Conservation (phyloP, 2,797 vertebrate species). For the Xenentodon cancila region DNA sequence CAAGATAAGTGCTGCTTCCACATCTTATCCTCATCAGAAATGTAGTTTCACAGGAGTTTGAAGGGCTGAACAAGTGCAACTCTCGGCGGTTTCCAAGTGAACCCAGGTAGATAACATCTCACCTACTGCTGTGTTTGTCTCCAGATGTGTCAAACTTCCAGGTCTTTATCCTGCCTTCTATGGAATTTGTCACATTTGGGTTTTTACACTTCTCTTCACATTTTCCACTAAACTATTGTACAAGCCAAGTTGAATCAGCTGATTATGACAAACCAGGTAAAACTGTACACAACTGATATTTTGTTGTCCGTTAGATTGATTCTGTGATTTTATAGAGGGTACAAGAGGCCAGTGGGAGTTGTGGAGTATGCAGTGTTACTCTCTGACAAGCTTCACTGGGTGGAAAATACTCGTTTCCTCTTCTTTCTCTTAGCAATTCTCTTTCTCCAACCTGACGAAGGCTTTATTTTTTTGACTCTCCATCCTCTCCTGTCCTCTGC, state of each 20-base stretch:
- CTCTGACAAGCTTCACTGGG: not conserved
- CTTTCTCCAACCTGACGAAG: conserved; percentile 7
- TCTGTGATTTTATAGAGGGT: not conserved
- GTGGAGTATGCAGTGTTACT: conserved; percentile 2
- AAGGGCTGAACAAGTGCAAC: too few relatives aligned
- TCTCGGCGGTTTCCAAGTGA: too few relatives aligned
- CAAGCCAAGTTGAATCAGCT: conserved; percentile 30
- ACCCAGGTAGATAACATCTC: too few relatives aligned
- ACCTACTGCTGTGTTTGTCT: too few relatives aligned
- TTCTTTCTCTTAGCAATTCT: not conserved
- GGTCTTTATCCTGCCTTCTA: too few relatives aligned
- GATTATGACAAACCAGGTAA: not conserved
- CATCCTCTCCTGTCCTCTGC: not conserved
- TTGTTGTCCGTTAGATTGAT: not conserved
- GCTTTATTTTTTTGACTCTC: conserved; percentile 4
- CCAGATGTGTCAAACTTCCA: too few relatives aligned
- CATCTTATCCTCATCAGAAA: too few relatives aligned
- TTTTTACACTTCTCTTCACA: conserved; percentile 17
- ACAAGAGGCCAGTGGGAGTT: conserved; percentile 3
- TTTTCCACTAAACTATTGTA: conserved; percentile 37
- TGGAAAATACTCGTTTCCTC: not conserved
- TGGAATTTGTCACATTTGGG: conserved; percentile 22
- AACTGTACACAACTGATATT: not conserved
- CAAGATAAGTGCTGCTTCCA: too few relatives aligned
- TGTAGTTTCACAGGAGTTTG: too few relatives aligned